Evolutionary conservation across 2,797 vertebrate species (phyloP).

Genomic region (Limosa lapponica): DNA sequence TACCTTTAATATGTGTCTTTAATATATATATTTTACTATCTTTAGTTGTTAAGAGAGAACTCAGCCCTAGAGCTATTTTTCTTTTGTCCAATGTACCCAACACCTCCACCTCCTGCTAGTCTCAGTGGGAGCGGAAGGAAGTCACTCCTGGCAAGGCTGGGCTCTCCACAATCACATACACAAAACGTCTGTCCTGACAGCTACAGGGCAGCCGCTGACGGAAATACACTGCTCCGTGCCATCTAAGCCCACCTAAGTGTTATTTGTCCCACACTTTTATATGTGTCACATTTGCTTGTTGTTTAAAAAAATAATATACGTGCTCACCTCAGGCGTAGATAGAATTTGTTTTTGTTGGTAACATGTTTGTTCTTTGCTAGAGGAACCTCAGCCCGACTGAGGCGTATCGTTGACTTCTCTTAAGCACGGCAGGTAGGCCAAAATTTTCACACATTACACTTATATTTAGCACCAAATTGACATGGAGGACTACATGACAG

Average conservation of each 20-base stretch:
- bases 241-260: background rate
- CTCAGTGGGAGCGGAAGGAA: background rate
- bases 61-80: background rate
- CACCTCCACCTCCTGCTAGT: background rate
- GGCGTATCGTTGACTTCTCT: background rate
- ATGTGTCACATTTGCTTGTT: background rate
- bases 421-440: slow-evolving; percentile 14
- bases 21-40: background rate
- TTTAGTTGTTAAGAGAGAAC: background rate
- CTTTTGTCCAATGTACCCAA: background rate
- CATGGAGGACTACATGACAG: slow-evolving; percentile 38
- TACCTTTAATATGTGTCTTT: background rate
- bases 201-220: background rate
- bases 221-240: background rate
- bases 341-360: background rate
- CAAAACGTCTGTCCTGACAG: background rate
- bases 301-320: background rate
- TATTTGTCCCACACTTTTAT: background rate
- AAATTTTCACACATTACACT: slow-evolving; percentile 46
- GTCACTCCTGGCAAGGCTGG: background rate
- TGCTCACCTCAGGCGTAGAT: background rate
- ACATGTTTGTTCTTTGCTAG: background rate
- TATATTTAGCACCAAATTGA: slow-evolving; percentile 62
- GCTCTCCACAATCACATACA: accelerated
- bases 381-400: background rate